Evolutionary conservation across 2,797 vertebrate genomes (phyloP).

Genomic region (Megaceryle alcyon): DNA sequence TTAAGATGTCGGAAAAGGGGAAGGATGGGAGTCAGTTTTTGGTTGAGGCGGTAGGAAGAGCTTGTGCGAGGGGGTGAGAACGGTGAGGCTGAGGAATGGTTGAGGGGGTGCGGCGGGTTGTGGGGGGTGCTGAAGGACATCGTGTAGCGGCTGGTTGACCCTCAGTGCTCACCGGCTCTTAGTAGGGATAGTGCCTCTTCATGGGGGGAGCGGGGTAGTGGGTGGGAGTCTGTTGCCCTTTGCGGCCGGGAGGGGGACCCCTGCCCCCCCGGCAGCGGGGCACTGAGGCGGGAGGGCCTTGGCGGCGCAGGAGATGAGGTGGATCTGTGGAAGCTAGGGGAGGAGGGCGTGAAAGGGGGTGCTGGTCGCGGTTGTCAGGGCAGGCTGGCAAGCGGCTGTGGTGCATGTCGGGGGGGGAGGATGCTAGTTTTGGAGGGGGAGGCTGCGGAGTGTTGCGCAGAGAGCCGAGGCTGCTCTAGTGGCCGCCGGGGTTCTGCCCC

Average conservation of each 20-base stretch:
- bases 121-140: neutral
- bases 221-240: accelerated
- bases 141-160: neutral
- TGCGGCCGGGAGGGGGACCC: too few species aligned
- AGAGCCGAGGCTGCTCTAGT: too few species aligned
- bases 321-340: neutral
- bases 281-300: neutral
- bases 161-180: neutral
- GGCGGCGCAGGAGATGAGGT: neutral
- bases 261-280: neutral
- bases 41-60: too few species aligned
- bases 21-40: neutral
- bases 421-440: accelerated
- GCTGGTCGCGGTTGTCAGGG: accelerated
- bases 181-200: neutral
- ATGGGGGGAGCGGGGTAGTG: accelerated
- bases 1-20: slow-evolving; percentile 15
- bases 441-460: neutral
- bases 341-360: neutral
- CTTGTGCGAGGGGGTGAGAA: accelerated
- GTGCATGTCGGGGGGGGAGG: accelerated
- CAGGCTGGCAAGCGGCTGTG: neutral
- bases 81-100: neutral
- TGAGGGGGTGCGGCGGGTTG: neutral
- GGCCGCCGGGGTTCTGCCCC: accelerated